Conservation (phyloP, 2,888 invertebrate species). For the Conus canariensis region DNA sequence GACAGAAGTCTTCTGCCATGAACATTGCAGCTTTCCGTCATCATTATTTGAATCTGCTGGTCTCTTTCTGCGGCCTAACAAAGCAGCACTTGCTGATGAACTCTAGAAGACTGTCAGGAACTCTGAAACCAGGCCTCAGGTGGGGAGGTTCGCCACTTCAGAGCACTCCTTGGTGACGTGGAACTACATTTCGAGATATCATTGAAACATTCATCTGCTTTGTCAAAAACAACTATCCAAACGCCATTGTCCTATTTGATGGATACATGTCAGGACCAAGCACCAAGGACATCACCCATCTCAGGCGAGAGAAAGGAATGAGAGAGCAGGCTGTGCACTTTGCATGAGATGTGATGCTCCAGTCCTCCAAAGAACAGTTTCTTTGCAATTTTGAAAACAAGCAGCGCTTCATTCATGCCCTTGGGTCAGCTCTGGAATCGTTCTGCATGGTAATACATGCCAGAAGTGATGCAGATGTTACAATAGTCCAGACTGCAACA, state of each 20-base stretch:
- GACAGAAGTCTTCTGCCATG: constrained; percentile 52
- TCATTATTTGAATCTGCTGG: constrained; percentile 57
- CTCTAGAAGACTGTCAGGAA: constrained; percentile 48
- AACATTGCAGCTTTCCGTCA: constrained; percentile 53
- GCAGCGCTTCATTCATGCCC: constrained; percentile 56
- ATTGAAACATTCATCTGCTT: constrained; percentile 46
- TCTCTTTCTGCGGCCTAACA: constrained; percentile 49
- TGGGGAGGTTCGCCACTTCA: constrained; percentile 56
- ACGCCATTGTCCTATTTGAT: constrained; percentile 55
- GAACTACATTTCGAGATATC: constrained; percentile 52
- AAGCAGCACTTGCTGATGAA: constrained; percentile 55
- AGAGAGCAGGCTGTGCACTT: constrained; percentile 19
- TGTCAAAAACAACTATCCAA: constrained; percentile 50
- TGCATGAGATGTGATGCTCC: background rate
- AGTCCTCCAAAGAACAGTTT: constrained; percentile 47
- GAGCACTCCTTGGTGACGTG: constrained; percentile 53
- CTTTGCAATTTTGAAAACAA: constrained; percentile 56
- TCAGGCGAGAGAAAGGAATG: constrained; percentile 51
- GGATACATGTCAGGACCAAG: constrained; percentile 55
- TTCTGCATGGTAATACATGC: constrained; percentile 52
- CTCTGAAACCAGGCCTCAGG: background rate
- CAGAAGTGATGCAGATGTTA: constrained; percentile 58
- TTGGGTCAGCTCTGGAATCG: constrained; percentile 46
- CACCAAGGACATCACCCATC: constrained; percentile 60
- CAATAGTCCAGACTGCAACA: constrained; percentile 58